Base-by-base conservation (phyloP, 2,888 invertebrate species). In the Cataglyphis cursor region DNA sequence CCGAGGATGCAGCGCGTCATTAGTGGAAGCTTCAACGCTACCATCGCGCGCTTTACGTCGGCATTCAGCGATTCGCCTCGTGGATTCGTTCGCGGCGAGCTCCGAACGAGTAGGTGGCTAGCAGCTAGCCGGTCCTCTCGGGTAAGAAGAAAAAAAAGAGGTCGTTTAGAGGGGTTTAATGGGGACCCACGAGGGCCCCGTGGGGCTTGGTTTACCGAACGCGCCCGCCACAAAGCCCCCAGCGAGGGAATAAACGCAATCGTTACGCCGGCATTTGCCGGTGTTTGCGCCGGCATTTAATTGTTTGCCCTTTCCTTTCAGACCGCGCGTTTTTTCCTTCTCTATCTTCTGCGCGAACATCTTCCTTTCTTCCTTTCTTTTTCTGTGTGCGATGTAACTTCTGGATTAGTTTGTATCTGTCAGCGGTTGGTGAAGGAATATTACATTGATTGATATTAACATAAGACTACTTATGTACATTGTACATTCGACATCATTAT, bases 1-100 rank as follows among this genome's bases (percentile, higher is more conserved):
- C 70, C 73, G 80, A 62, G 48, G 76, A 76, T 80, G 78, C 68
- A 51, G 87, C 85, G 85, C 87, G 73, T 87, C 87, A 87, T 87
- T 87, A 87, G 81, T 85, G 84, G 83, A 75, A 83, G 81, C 83
- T 85, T 88, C 82, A 73, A 82, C 83, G 87, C 87, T 85, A 87
- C 84, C 80, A 85, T 64, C 74, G 74, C 68, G 82, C 70, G 74
- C 68, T 83, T 74, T 57, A 59, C 35, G 65, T 68, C 38, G 82
- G 75, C 62, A 84, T 84, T 84, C 84, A 84, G 62, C 82, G 81
- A 82, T 84, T 84, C 83, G 82, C 83, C 75, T 75, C 84, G 74
- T 74, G 75, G 82, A 73, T 72, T 72, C 75, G 70, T 78, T 78
- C 78, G 57, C 41, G 78, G 78, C 78, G 70, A 31, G 82, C 54